phyloP scores from a whole-genome alignment of 2,888 invertebrate species.

The Heliothis peltigera region DNA sequence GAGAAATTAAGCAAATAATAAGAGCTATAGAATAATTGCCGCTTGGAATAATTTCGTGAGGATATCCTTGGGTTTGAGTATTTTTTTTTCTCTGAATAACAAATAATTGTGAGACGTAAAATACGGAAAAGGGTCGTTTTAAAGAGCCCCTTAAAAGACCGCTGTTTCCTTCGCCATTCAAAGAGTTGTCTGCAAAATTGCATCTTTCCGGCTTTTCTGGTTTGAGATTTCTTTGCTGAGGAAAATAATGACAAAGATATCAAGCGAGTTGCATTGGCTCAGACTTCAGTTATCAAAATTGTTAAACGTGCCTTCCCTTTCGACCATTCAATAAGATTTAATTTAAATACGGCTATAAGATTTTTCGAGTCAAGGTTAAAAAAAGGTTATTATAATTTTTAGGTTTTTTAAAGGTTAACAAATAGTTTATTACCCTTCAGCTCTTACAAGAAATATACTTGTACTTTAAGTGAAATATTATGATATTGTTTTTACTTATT shows the following conservation, averaged over 20 bases:
- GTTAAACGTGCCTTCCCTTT: too few species aligned
- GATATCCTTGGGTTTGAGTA: constrained; percentile 40
- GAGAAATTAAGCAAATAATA: constrained; percentile 49
- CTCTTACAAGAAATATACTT: too few species aligned
- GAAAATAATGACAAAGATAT: constrained; percentile 36
- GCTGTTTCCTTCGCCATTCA: constrained; percentile 39
- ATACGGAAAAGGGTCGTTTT: constrained; percentile 37
- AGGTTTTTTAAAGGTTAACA: too few species aligned
- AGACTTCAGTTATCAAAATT: too few species aligned
- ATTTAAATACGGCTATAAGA: too few species aligned
- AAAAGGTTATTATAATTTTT: too few species aligned
- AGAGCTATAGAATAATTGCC: constrained; percentile 27
- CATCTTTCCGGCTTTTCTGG: constrained; percentile 35
- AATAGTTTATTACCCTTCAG: too few species aligned
- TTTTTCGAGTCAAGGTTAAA: too few species aligned
- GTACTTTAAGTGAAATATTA: too few species aligned
- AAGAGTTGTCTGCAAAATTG: constrained; percentile 52
- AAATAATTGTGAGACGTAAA: constrained; percentile 49
- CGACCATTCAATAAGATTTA: too few species aligned
- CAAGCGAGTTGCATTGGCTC: too few species aligned
- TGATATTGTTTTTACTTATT: too few species aligned
- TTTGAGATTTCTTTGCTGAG: constrained; percentile 31
- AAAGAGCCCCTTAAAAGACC: constrained; percentile 31
- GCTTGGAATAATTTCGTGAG: constrained; percentile 19
- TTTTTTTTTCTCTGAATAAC: constrained; percentile 44